These are phyloP conservation scores for Cladopsammia gracilis DNA, from an alignment of 64 coral and sea anemone genomes.

Conservation along the genomic window DNA sequence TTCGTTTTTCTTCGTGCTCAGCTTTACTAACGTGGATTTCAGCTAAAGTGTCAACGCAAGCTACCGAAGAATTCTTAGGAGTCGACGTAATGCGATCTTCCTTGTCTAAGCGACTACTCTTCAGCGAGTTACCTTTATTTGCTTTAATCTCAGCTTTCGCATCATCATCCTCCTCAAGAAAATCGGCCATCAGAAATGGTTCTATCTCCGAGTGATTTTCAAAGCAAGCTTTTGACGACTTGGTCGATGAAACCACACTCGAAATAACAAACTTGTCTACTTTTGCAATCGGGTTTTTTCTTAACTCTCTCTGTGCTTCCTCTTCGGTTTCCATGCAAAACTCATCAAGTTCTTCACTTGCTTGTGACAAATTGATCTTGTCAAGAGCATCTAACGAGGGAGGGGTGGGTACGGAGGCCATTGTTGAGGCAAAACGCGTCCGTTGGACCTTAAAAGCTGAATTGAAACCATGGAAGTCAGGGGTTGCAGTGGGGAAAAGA, in stretches of 20 bases:
- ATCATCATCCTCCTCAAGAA: conserved; percentile 42
- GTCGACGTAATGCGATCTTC: neutral
- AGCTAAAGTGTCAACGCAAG: neutral
- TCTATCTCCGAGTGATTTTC: neutral
- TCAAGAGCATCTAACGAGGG: conserved; percentile 78
- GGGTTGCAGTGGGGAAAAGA: conserved; percentile 62
- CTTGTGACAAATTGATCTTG: conserved; percentile 50
- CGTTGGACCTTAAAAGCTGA: neutral
- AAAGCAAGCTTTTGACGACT: neutral
- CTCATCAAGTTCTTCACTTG: neutral
- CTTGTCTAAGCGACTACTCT: neutral
- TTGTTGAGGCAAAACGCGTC: neutral
- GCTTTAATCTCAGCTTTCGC: neutral
- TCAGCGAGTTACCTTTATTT: neutral
- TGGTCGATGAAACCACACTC: neutral
- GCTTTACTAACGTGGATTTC: neutral
- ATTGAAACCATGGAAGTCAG: neutral
- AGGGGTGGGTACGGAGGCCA: conserved; percentile 62
- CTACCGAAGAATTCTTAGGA: neutral
- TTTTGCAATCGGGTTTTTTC: neutral
- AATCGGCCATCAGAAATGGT: conserved; percentile 44
- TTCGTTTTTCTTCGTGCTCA: neutral
- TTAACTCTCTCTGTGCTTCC: neutral
- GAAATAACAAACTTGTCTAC: neutral
- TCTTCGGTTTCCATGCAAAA: conserved; percentile 20